These are phyloP conservation scores for Cinclus cinclus DNA, from an alignment of 2,113 vertebrate genomes.

Conservation along the genomic window DNA sequence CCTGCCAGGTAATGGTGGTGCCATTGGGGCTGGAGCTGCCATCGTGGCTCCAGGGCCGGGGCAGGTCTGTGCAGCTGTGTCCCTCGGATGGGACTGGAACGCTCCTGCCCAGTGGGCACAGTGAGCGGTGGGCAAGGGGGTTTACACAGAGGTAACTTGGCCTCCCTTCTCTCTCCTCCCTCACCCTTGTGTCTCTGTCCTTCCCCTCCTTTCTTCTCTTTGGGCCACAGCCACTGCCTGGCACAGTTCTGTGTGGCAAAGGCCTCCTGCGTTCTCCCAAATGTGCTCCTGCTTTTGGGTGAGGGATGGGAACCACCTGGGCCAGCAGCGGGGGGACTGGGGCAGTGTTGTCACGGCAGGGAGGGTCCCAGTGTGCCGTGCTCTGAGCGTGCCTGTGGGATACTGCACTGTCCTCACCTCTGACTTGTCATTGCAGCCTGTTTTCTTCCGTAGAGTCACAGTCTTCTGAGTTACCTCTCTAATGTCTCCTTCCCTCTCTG, in stretches of 20 bases:
- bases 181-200: constrained; percentile 47
- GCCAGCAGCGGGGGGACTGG: neutral
- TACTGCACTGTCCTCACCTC: fast-evolving
- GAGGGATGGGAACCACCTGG: neutral
- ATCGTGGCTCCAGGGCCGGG: fast-evolving
- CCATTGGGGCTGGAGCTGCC: neutral
- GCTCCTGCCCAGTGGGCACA: neutral
- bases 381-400: fast-evolving
- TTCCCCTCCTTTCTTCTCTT: constrained; percentile 16
- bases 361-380: fast-evolving
- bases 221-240: neutral
- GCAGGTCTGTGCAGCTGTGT: neutral
- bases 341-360: fast-evolving
- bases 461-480: constrained; percentile 60
- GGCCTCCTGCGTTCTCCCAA: neutral
- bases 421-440: neutral
- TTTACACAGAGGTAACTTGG: neutral
- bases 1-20: constrained; percentile 74
- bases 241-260: neutral
- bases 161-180: neutral
- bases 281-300: neutral
- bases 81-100: neutral
- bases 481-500: constrained; percentile 73
- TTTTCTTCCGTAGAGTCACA: neutral
- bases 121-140: neutral